Evolutionary conservation across 2,888 invertebrate genomes (phyloP).

Genomic region (Rhamphomyia laevipes): DNA sequence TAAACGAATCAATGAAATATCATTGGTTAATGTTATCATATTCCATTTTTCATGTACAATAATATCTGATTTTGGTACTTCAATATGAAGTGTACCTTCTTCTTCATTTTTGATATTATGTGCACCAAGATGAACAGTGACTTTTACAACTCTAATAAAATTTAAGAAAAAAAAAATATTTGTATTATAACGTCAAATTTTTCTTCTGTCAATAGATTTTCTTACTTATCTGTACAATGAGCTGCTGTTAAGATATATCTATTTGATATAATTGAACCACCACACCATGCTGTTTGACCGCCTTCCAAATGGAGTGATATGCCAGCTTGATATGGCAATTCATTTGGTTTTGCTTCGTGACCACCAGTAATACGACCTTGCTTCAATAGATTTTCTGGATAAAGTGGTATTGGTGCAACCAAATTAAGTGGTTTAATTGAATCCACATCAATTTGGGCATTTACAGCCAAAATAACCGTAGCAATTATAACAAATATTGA

Average conservation of each 20-base stretch:
- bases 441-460: neutral
- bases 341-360: conserved; percentile 20
- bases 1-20: conserved; percentile 26
- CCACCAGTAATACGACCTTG: conserved; percentile 28
- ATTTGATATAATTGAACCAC: conserved; percentile 27
- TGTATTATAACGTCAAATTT: neutral
- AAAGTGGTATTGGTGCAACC: neutral
- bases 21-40: conserved; percentile 18
- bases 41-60: conserved; percentile 18
- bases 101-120: conserved; percentile 22
- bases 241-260: conserved; percentile 31
- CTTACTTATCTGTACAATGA: conserved; percentile 26
- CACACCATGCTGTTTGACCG: conserved; percentile 26
- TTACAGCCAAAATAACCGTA: neutral
- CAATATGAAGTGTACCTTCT: conserved; percentile 21
- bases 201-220: neutral
- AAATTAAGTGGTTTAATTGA: neutral
- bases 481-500: neutral
- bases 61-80: conserved; percentile 17
- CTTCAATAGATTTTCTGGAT: neutral
- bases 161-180: neutral
- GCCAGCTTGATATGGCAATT: conserved; percentile 30
- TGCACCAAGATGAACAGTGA: conserved; percentile 26
- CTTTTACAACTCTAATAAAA: conserved; percentile 2
- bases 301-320: conserved; percentile 18